phyloP scores from a whole-genome alignment of 2,888 invertebrate species.

The Agriopis leucophaearia region DNA sequence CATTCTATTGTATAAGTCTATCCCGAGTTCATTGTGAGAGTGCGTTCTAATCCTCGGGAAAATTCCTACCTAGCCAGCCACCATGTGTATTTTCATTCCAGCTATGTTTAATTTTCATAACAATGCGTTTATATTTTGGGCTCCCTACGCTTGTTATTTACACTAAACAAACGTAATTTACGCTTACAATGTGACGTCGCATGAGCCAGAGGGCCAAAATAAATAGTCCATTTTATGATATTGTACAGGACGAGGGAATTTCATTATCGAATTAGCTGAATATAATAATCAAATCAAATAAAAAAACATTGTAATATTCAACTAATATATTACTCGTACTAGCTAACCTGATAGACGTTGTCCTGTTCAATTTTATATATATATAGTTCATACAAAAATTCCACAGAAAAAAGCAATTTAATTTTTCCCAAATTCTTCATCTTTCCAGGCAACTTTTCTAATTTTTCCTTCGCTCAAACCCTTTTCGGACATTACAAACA shows the following conservation, averaged over 20 bases:
- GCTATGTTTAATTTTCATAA: constrained; percentile 20
- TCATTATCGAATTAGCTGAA: neutral
- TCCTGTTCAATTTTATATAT: too few species aligned
- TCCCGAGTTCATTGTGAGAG: neutral
- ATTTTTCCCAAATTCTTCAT: too few species aligned
- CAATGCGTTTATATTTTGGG: constrained; percentile 37
- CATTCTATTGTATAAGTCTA: too few species aligned
- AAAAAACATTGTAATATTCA: neutral
- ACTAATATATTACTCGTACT: too few species aligned
- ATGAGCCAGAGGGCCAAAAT: constrained; percentile 63
- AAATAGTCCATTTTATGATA: constrained; percentile 67
- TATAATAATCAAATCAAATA: neutral
- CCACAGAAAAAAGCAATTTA: too few species aligned
- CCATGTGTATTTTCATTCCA: constrained; percentile 12
- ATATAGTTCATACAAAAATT: too few species aligned
- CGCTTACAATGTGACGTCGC: constrained; percentile 66
- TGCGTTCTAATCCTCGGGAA: neutral
- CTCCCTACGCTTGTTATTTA: constrained; percentile 53
- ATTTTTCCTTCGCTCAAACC: too few species aligned
- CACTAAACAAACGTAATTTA: constrained; percentile 72
- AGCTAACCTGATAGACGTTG: too few species aligned
- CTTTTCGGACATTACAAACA: too few species aligned
- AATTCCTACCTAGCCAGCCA: constrained; percentile 1
- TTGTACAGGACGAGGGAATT: constrained; percentile 40
- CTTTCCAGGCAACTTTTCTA: too few species aligned